These are phyloP conservation scores for Sarcophaga variegata DNA, from an alignment of 2,888 invertebrate genomes.

Conservation along the genomic window DNA sequence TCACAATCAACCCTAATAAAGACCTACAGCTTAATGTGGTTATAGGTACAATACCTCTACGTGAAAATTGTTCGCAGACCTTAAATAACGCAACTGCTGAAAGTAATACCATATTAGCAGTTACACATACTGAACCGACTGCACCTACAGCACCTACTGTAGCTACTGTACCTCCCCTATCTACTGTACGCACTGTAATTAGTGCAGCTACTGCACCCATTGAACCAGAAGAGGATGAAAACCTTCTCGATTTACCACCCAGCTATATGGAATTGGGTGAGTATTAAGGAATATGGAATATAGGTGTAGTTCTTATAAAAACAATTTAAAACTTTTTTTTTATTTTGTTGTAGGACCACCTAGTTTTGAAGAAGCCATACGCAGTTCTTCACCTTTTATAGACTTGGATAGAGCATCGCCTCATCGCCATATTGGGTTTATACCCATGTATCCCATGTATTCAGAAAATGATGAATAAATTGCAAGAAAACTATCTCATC, in stretches of 20 bases:
- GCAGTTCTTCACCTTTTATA: constrained; percentile 56
- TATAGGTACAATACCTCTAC: constrained; percentile 71
- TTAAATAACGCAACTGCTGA: too few species aligned
- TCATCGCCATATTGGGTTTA: constrained; percentile 48
- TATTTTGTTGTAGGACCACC: constrained; percentile 66
- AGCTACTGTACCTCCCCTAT: neutral
- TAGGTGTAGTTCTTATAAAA: too few species aligned
- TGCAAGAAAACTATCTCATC: neutral
- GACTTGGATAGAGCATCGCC: constrained; percentile 21
- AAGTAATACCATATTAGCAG: too few species aligned
- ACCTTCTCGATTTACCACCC: constrained; percentile 62
- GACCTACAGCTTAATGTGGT: constrained; percentile 27
- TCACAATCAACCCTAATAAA: too few species aligned
- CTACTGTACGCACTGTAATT: neutral
- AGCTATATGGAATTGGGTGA: constrained; percentile 70
- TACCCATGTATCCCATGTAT: constrained; percentile 71
- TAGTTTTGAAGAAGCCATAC: constrained; percentile 70
- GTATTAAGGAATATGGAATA: neutral
- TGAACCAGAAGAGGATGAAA: constrained; percentile 23
- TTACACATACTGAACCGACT: constrained; percentile 29
- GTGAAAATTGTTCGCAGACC: constrained; percentile 32
- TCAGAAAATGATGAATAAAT: neutral
- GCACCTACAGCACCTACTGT: neutral
- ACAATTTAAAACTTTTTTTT: neutral
- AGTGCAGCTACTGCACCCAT: constrained; percentile 34